Evolutionary conservation across 37 sponge, comb jelly and placozoan genomes (phyloP).

Genomic region (Geodia barretti): DNA sequence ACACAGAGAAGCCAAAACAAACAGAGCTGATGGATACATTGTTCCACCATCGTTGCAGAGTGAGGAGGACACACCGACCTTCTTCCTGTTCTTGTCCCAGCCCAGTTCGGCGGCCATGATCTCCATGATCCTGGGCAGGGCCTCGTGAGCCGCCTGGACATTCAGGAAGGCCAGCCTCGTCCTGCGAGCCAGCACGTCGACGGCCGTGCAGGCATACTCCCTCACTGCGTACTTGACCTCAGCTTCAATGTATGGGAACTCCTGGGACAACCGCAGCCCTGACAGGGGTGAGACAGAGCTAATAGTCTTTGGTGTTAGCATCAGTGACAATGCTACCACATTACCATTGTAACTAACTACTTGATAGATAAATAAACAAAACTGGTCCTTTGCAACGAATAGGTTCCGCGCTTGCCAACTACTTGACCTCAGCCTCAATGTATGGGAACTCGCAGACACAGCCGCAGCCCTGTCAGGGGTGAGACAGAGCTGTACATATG

Average conservation of each 20-base stretch:
- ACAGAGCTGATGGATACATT: too few species aligned
- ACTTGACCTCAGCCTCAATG: constrained; percentile 95
- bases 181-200: constrained; percentile 90
- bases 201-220: constrained; percentile 92
- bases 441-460: constrained; percentile 94
- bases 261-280: constrained; percentile 55
- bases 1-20: too few species aligned
- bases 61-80: too few species aligned
- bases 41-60: too few species aligned
- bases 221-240: constrained; percentile 90
- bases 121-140: constrained; percentile 84
- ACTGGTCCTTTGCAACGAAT: too few species aligned
- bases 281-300: too few species aligned
- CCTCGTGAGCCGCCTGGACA: constrained; percentile 94
- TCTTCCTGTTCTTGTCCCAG: constrained; percentile 80
- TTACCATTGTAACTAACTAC: too few species aligned
- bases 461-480: constrained; percentile 3
- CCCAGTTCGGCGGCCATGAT: constrained; percentile 92
- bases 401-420: too few species aligned
- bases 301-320: too few species aligned
- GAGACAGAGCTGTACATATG: too few species aligned
- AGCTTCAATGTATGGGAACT: constrained; percentile 98
- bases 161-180: constrained; percentile 96
- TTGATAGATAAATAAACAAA: too few species aligned
- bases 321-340: too few species aligned